These are phyloP conservation scores for Ichneumon xanthorius DNA, from an alignment of 2,888 invertebrate species.

Conservation along the genomic window DNA sequence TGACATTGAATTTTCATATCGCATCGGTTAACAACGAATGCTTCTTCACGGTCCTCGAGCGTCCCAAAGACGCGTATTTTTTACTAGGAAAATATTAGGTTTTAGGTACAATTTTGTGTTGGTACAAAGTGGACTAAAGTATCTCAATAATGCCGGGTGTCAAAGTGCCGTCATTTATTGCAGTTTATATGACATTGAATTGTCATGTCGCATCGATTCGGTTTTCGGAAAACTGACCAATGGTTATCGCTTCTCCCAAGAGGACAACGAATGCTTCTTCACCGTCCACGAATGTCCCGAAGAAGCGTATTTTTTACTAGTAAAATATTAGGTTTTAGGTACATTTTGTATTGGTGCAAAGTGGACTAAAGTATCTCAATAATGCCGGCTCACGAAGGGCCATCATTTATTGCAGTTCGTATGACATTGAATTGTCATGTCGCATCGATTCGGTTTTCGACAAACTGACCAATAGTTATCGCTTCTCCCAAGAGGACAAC, in stretches of 20 bases:
- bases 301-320: too few species aligned
- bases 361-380: too few species aligned
- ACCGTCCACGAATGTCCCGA: constrained; percentile 15
- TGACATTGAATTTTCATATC: neutral
- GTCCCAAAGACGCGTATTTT: constrained; percentile 26
- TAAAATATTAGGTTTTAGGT: too few species aligned
- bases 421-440: neutral
- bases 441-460: neutral
- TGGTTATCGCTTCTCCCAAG: constrained; percentile 12
- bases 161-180: too few species aligned
- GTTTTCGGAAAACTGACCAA: neutral
- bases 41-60: constrained; percentile 11
- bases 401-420: too few species aligned
- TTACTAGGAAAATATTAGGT: too few species aligned
- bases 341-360: too few species aligned
- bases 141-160: too few species aligned
- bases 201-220: neutral
- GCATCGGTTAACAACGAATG: neutral
- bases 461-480: too few species aligned
- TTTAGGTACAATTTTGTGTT: too few species aligned
- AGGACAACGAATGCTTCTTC: constrained; percentile 20
- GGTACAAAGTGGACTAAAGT: too few species aligned
- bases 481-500: neutral
- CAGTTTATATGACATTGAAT: neutral
- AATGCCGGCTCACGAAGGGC: too few species aligned